These are phyloP conservation scores for Silurus meridionalis DNA, from an alignment of 2,113 vertebrate species.

Conservation along the genomic window DNA sequence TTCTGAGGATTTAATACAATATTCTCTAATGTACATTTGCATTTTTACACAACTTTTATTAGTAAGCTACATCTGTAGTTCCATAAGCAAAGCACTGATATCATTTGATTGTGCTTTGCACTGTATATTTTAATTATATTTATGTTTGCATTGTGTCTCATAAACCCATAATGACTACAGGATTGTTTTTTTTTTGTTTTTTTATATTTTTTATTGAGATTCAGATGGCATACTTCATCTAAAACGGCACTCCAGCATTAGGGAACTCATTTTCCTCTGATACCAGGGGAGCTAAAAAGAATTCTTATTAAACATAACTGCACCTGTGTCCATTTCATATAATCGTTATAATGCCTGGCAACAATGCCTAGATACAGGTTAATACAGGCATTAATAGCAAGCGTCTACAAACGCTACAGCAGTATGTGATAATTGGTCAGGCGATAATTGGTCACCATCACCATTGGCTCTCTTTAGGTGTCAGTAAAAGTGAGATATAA, in stretches of 20 bases:
- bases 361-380: slow-evolving; percentile 21
- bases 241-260: slow-evolving; percentile 24
- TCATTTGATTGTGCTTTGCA: background rate
- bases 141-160: background rate
- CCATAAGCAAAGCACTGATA: slow-evolving; percentile 5
- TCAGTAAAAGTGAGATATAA: slow-evolving; percentile 1
- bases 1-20: background rate
- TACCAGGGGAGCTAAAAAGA: slow-evolving; percentile 39
- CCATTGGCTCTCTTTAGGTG: background rate
- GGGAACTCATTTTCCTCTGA: slow-evolving; percentile 41
- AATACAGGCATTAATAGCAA: background rate
- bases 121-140: background rate
- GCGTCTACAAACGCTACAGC: background rate
- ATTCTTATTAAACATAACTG: slow-evolving; percentile 8
- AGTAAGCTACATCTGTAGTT: background rate
- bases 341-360: slow-evolving; percentile 42
- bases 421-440: background rate
- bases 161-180: slow-evolving; percentile 24
- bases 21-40: background rate
- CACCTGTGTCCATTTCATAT: slow-evolving; percentile 19
- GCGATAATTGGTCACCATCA: slow-evolving; percentile 3
- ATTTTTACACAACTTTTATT: slow-evolving; percentile 13
- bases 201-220: slow-evolving; percentile 38
- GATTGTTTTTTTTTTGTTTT: background rate
- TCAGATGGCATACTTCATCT: slow-evolving; percentile 41